Evolutionary conservation across 1,140 invertebrate species (phyloP).

Genomic region (Achroia grisella): DNA sequence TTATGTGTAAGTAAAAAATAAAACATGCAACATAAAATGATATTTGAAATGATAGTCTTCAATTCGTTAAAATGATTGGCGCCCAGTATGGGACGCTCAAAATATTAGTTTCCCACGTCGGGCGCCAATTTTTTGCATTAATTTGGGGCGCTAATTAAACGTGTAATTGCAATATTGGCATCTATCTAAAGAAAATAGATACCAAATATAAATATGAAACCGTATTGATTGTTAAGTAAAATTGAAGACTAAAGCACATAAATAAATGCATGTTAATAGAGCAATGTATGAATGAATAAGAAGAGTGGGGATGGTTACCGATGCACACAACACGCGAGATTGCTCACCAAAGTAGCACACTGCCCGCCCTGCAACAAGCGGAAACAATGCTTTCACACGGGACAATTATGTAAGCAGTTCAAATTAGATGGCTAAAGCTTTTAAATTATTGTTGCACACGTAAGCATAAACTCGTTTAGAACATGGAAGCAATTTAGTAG

Average conservation of each 20-base stretch:
- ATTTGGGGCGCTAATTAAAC: no score
- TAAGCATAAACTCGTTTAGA: no score
- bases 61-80: neutral
- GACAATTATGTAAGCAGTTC: slow-evolving; percentile 15
- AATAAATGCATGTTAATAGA: slow-evolving; percentile 54
- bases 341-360: slow-evolving; percentile 92
- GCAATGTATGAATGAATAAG: slow-evolving; percentile 71
- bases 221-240: slow-evolving; percentile 31
- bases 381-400: slow-evolving; percentile 82
- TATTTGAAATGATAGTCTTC: slow-evolving; percentile 26
- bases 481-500: no score
- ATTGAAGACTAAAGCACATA: slow-evolving; percentile 43
- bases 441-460: no score
- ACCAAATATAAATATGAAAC: slow-evolving; percentile 16
- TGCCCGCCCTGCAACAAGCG: slow-evolving; percentile 71
- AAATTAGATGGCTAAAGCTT: slow-evolving; percentile 16
- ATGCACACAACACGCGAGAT: slow-evolving; percentile 93
- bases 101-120: neutral
- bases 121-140: neutral
- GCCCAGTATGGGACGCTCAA: neutral
- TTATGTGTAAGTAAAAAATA: slow-evolving; percentile 35
- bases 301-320: slow-evolving; percentile 82
- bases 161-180: neutral
- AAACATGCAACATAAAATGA: slow-evolving; percentile 56
- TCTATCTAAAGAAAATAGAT: neutral